Evolutionary conservation across 2,888 invertebrate genomes (phyloP).

Genomic region (Hirtodrosophila confusa): DNA sequence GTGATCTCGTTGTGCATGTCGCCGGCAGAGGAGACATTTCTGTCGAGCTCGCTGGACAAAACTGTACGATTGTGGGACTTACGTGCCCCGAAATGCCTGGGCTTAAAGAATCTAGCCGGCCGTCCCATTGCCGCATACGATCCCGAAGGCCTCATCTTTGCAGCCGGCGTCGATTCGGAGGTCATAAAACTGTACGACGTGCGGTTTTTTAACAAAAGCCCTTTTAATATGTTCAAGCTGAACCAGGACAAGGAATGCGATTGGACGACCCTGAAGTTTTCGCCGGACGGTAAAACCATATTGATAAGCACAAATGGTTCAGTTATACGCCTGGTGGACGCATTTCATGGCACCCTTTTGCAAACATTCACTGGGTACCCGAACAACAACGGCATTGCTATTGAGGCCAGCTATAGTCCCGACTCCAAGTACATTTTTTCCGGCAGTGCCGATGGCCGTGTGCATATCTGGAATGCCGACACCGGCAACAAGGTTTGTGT

Average conservation of each 20-base stretch:
- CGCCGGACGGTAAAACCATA: slow-evolving; percentile 98
- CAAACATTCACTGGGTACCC: slow-evolving; percentile 97
- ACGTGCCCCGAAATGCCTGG: slow-evolving; percentile 98
- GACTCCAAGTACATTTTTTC: slow-evolving; percentile 99
- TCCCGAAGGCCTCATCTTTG: slow-evolving; percentile 98
- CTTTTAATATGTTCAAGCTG: slow-evolving; percentile 97
- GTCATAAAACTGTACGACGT: slow-evolving; percentile 98
- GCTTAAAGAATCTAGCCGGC: slow-evolving; percentile 97
- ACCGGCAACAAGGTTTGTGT: slow-evolving; percentile 96
- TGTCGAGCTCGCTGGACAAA: slow-evolving; percentile 98
- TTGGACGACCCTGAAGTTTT: slow-evolving; percentile 99
- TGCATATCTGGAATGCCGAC: slow-evolving; percentile 99
- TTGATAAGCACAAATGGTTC: slow-evolving; percentile 98
- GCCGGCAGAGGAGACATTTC: slow-evolving; percentile 99
- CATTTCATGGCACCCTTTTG: slow-evolving; percentile 97
- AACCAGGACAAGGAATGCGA: slow-evolving; percentile 98
- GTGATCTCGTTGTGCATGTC: slow-evolving; percentile 98
- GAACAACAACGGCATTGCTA: slow-evolving; percentile 97
- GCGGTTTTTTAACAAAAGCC: slow-evolving; percentile 98
- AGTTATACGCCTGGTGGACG: slow-evolving; percentile 96
- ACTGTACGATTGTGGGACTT: slow-evolving; percentile 98
- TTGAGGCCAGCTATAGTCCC: slow-evolving; percentile 99
- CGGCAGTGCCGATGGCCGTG: slow-evolving; percentile 97
- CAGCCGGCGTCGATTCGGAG: slow-evolving; percentile 99
- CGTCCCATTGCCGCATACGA: slow-evolving; percentile 99